Evolutionary conservation across 2,888 invertebrate genomes (phyloP).

Genomic region (Cosmia trapezina): DNA sequence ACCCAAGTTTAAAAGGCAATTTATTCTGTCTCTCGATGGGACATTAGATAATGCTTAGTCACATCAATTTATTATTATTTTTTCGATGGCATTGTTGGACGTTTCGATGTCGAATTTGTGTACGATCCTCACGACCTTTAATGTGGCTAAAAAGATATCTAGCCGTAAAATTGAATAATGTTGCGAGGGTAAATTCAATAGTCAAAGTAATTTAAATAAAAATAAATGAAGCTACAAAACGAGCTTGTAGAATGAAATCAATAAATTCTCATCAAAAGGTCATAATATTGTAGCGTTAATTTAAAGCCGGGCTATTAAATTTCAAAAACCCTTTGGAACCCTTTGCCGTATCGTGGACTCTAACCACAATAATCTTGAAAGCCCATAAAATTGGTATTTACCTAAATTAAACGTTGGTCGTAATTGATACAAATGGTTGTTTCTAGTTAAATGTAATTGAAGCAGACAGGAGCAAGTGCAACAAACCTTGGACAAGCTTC

Average conservation of each 20-base stretch:
- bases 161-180: slow-evolving; percentile 34
- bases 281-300: slow-evolving; percentile 70
- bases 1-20: slow-evolving; percentile 86
- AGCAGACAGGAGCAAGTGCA: slow-evolving; percentile 77
- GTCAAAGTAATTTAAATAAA: slow-evolving; percentile 48
- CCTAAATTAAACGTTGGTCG: slow-evolving; percentile 85
- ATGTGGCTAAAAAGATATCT: slow-evolving; percentile 47
- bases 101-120: slow-evolving; percentile 68
- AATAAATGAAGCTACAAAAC: slow-evolving; percentile 28
- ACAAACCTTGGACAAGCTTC: slow-evolving; percentile 63
- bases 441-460: slow-evolving; percentile 88
- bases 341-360: slow-evolving; percentile 68
- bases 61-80: slow-evolving; percentile 71
- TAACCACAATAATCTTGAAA: slow-evolving; percentile 82
- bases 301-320: slow-evolving; percentile 79
- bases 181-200: slow-evolving; percentile 15
- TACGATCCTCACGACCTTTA: slow-evolving; percentile 67
- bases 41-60: slow-evolving; percentile 84
- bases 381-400: slow-evolving; percentile 89
- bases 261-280: slow-evolving; percentile 82
- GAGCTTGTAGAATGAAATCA: slow-evolving; percentile 60
- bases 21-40: slow-evolving; percentile 83
- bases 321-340: slow-evolving; percentile 82
- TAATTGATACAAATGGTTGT: slow-evolving; percentile 90
- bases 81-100: slow-evolving; percentile 63